phyloP scores from a whole-genome alignment of 2,797 vertebrate genomes.

The Sternotherus odoratus region DNA sequence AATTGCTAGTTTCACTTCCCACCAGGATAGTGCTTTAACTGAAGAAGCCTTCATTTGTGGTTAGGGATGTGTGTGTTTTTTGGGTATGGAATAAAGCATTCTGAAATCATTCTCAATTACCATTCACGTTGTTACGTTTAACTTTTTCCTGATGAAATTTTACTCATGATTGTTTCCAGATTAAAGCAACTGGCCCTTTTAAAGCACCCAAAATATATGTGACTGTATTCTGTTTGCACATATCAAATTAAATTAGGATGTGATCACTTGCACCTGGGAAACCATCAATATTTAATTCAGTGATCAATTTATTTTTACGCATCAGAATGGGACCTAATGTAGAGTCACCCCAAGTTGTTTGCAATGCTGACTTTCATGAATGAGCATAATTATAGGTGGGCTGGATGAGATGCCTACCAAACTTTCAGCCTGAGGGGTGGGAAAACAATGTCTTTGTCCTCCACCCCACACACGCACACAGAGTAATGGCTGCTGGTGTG shows the following conservation, averaged over 20 bases:
- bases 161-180: neutral
- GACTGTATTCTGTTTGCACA: neutral
- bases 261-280: neutral
- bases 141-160: conserved; percentile 3
- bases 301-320: neutral
- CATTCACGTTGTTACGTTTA: neutral
- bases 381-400: no score
- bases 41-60: neutral
- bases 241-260: neutral
- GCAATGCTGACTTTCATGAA: no score
- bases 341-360: no score
- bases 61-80: no score
- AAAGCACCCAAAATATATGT: neutral
- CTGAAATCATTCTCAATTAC: neutral
- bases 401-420: no score
- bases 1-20: neutral
- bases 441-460: neutral
- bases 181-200: neutral
- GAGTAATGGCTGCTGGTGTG: conserved; percentile 17
- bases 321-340: no score
- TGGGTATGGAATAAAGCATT: neutral
- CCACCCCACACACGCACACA: neutral
- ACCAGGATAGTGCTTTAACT: no score
- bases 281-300: neutral
- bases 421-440: no score